phyloP scores from a whole-genome alignment of 2,888 invertebrate genomes.

The Pyrrhia umbra region DNA sequence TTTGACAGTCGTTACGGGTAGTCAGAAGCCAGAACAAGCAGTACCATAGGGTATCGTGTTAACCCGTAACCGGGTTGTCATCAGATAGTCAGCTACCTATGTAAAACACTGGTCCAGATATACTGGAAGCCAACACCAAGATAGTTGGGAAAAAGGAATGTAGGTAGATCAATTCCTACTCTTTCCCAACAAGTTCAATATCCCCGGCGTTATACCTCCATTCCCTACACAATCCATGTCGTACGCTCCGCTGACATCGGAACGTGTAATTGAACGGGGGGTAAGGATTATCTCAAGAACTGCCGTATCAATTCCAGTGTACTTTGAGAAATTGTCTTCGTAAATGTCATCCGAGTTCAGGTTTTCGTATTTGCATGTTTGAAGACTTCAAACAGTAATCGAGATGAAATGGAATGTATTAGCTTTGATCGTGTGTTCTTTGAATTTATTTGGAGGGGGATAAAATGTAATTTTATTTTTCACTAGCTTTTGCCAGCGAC shows the following conservation, averaged over 20 bases:
- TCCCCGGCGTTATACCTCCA: slow-evolving; percentile 4
- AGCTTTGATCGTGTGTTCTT: slow-evolving; percentile 28
- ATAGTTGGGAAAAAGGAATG: too few species aligned
- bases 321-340: slow-evolving; percentile 56
- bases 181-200: not conserved
- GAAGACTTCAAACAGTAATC: slow-evolving; percentile 22
- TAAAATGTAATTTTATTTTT: slow-evolving; percentile 13
- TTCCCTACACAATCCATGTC: slow-evolving; percentile 4
- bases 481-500: too few species aligned
- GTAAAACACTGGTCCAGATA: too few species aligned
- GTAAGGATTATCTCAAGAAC: slow-evolving; percentile 60
- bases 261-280: slow-evolving; percentile 66
- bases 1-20: too few species aligned
- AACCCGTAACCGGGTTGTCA: too few species aligned
- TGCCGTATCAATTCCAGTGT: slow-evolving; percentile 58
- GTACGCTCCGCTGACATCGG: slow-evolving; percentile 44
- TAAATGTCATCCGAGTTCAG: slow-evolving; percentile 37
- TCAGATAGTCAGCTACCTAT: too few species aligned
- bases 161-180: not conserved
- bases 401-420: slow-evolving; percentile 31
- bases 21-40: too few species aligned
- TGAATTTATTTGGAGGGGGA: slow-evolving; percentile 7
- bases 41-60: too few species aligned
- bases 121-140: too few species aligned
- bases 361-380: slow-evolving; percentile 33